A percentile compares a stretch with the other conserved stretches of the same genome.
Conservation (phyloP, 2,797 vertebrate genomes). For the Sparus aurata region DNA sequence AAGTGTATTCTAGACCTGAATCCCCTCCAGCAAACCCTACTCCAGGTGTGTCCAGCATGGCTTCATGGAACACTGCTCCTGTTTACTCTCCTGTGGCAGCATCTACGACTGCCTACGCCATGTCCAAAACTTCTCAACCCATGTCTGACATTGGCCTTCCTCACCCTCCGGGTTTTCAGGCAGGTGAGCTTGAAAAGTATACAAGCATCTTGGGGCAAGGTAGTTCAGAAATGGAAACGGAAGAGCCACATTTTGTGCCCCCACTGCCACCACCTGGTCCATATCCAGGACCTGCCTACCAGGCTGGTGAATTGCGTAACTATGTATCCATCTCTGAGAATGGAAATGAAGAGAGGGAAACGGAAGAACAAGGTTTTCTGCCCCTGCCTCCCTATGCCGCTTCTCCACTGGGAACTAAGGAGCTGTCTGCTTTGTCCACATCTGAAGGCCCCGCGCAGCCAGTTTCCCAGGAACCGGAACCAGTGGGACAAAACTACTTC, state of each 20-base stretch:
- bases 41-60: neutral
- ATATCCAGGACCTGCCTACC: neutral
- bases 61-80: neutral
- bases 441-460: neutral
- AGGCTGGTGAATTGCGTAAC: constrained; percentile 34
- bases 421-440: accelerated
- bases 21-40: neutral
- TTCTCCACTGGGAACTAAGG: neutral
- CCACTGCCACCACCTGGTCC: neutral
- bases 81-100: neutral
- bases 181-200: constrained; percentile 2
- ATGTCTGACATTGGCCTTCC: accelerated
- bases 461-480: neutral
- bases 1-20: neutral
- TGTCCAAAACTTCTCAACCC: constrained; percentile 4
- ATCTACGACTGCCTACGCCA: neutral
- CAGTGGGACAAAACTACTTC: neutral
- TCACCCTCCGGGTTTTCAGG: neutral
- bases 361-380: neutral
- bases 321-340: constrained; percentile 7
- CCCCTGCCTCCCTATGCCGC: neutral
- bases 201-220: neutral
- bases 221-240: neutral
- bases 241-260: accelerated
- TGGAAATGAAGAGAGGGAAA: constrained; percentile 48